phyloP scores from a whole-genome alignment of 2,113 vertebrate species.

The Psophia crepitans region DNA sequence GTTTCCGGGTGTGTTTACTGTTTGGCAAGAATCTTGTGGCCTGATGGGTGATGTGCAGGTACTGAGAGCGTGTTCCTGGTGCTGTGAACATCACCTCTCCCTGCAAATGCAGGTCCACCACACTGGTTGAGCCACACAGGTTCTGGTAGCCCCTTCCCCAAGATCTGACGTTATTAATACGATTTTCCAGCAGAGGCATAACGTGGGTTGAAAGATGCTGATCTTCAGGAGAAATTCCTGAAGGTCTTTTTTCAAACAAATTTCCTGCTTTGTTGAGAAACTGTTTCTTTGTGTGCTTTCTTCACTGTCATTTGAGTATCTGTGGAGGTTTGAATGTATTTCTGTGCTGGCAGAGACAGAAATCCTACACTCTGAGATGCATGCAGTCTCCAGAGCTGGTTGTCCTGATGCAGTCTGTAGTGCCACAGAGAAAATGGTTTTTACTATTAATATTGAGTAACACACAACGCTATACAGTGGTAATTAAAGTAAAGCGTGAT shows the following conservation, averaged over 20 bases:
- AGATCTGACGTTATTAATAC: neutral
- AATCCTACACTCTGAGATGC: neutral
- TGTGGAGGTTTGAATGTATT: neutral
- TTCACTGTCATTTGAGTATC: neutral
- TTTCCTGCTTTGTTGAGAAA: neutral
- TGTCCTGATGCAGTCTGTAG: neutral
- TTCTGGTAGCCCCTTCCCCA: neutral
- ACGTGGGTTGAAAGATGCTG: neutral
- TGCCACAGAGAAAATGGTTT: neutral
- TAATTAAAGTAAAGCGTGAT: neutral
- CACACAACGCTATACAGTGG: neutral
- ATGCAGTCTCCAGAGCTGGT: neutral
- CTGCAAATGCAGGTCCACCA: neutral
- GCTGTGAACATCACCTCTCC: neutral
- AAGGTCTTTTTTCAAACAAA: neutral
- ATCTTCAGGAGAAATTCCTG: neutral
- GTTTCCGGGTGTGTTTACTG: neutral
- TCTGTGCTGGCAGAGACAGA: neutral
- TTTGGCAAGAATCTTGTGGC: neutral
- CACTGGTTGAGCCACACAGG: neutral
- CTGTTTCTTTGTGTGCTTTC: neutral
- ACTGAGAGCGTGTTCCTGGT: rapidly evolving
- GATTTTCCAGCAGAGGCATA: neutral
- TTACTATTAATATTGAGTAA: neutral
- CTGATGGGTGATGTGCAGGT: neutral